Base-by-base conservation (phyloP, 2,113 vertebrate species). In the Rhinogobius similis region DNA sequence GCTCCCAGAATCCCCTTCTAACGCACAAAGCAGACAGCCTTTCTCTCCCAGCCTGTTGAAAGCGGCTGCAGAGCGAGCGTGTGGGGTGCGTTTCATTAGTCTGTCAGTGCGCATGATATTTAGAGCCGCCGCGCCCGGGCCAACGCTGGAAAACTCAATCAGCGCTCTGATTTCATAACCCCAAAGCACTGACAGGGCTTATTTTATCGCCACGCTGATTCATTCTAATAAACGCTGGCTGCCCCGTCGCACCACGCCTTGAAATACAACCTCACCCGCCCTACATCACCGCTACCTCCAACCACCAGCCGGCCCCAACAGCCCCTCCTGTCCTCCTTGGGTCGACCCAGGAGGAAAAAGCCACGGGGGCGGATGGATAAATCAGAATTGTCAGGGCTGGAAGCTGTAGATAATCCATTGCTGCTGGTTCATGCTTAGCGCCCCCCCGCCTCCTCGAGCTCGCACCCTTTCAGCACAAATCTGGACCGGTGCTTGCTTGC, bases 141-240 rank as follows among this genome's bases (percentile, higher is more conserved):
- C 86, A 77, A 85, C 85, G 92, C 88, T 89, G 89, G 92, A 89
- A 91, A 93, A 89, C 84, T 92, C 91, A 93, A 94, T 97, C 90
- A 93, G 20, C 92, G 79, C 94, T 94, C 93, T 95, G 94, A 95
- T 95, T 96, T 94, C 94, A 95, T 96, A 95, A 96, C 91, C 86
- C 92, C 88, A 55, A 90, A 93, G 92, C 70, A 75, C 74, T 94
- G 94, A 93, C 91, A 92, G 93, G 87, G 88, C 88, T 93, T 95
- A 94, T 95, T 96, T 96, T 94, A 96, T 93, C 83, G 85, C 59
- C 78, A 65, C 70, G 77, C 93, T 92, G 91, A 94, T 94, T 92
- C 92, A 86, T 73, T 86, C 90, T 91, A 92, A 94, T 93, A 93
- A 92, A 76, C 75, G 81, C 81, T 62, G 73, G 82, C 83, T 82